Percentiles rank a stretch among this genome's conserved stretches.
phyloP scores from a whole-genome alignment of 2,888 invertebrate species.

The Drosophila austrosaltans region DNA sequence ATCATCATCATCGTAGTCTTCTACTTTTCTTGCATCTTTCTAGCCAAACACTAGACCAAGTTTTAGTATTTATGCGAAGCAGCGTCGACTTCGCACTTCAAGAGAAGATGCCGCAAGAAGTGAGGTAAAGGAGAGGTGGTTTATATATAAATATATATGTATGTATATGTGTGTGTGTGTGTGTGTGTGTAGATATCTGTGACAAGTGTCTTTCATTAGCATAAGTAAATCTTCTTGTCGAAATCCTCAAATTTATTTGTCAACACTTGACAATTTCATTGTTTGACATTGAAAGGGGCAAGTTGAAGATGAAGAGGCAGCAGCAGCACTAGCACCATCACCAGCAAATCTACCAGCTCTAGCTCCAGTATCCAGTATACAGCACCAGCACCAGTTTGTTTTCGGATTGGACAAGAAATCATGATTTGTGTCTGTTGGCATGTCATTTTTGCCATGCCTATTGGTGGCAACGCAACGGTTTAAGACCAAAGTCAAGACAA shows the following conservation, averaged over 20 bases:
- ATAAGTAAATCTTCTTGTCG: slow-evolving; percentile 73
- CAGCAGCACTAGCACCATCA: slow-evolving; percentile 10
- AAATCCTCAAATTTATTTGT: slow-evolving; percentile 82
- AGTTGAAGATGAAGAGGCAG: slow-evolving; percentile 33
- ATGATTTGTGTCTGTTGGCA: slow-evolving; percentile 65
- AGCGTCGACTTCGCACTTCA: slow-evolving; percentile 64
- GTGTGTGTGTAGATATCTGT: slow-evolving; percentile 61
- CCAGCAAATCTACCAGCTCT: not conserved
- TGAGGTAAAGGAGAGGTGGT: slow-evolving; percentile 13
- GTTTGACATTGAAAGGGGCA: slow-evolving; percentile 65
- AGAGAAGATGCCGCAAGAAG: slow-evolving; percentile 58
- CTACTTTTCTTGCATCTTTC: not conserved
- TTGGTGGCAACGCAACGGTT: slow-evolving; percentile 27
- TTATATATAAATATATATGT: not conserved
- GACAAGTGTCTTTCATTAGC: slow-evolving; percentile 79
- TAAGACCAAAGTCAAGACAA: slow-evolving; percentile 50
- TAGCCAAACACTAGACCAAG: slow-evolving; percentile 32
- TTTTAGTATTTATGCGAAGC: slow-evolving; percentile 63
- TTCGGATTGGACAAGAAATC: slow-evolving; percentile 67
- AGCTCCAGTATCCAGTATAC: not conserved
- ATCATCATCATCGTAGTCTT: not conserved
- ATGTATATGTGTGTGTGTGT: slow-evolving; percentile 2
- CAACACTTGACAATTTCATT: slow-evolving; percentile 82
- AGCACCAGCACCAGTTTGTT: not conserved
- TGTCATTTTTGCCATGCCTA: slow-evolving; percentile 57